Evolutionary conservation across 2,888 invertebrate species (phyloP), one percentile per base, ranked within the genome.

Genomic region (Noctua janthe): DNA sequence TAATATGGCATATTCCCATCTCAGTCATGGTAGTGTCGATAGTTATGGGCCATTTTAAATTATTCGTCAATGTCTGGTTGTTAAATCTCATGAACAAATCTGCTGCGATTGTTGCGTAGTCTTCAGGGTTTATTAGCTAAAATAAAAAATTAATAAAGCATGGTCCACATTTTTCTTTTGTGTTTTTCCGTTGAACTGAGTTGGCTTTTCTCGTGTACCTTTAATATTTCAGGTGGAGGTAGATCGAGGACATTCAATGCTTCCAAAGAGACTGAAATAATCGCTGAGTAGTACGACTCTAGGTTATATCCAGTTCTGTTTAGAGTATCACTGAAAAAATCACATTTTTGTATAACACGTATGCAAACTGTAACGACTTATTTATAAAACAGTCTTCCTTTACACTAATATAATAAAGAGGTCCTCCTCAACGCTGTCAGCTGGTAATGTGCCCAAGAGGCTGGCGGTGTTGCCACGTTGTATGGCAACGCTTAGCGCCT

Each of bases 1-100:
- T 97, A 39, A 97, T 96, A 92, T 98, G 98, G 90, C 98, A 98
- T 94, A 98, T 97, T 56, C 98, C 98, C 94, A 97, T 96, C 92
- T 98, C 98, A 0, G 98, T 98, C 93, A 98, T 97, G 0, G 97
- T 97, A 79, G 97, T 94, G 78, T 97, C 96, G 49, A 98, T 92
- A 43, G 94, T 91, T 82, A 97, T 93, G 74, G 96, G 95, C 92
- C 95, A 92, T 70, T 95, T 90, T 17, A 91, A 91, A 69, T 92
- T 93, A 15, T 94, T 95, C 0, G 92, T 91, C n/a, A 97, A 76
- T 4, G 91, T 90, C 1, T 87, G 84, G 77, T 92, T 92, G 56
- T 92, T 86, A 64, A 96, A 93, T 75, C 86, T 91, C 75, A 90
- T 93, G 88, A 95, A 96, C 67, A 95, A 83, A 39, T 91, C 81